Conservation (phyloP, 2,113 vertebrate genomes). For the western clawed frog (Xenopus tropicalis) region UCB_Xtro_10.0 CM004447.2:115501-116000, state of each 20-base stretch:
- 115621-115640: slow-evolving; percentile 57
- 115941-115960: slow-evolving; percentile 53
- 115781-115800: slow-evolving; percentile 64
- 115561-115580: too few species aligned
- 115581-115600: too few species aligned
- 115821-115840: slow-evolving; percentile 50
- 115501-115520: too few species aligned
- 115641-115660: slow-evolving; percentile 51
- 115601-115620: slow-evolving; percentile 13
- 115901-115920: not conserved
- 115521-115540: too few species aligned
- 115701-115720: slow-evolving; percentile 40
- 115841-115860: slow-evolving; percentile 50
- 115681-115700: not conserved
- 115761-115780: slow-evolving; percentile 62
- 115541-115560: too few species aligned
- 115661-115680: slow-evolving; percentile 16
- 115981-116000: slow-evolving; percentile 26
- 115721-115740: slow-evolving; percentile 63
- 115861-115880: slow-evolving; percentile 42
- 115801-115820: slow-evolving; percentile 52
- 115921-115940: slow-evolving; percentile 10
- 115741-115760: slow-evolving; percentile 62
- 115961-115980: slow-evolving; percentile 58
- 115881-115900: not conserved